Conservation (phyloP, 2,797 vertebrate genomes). For the Pseudotriccus pelzelni region DNA sequence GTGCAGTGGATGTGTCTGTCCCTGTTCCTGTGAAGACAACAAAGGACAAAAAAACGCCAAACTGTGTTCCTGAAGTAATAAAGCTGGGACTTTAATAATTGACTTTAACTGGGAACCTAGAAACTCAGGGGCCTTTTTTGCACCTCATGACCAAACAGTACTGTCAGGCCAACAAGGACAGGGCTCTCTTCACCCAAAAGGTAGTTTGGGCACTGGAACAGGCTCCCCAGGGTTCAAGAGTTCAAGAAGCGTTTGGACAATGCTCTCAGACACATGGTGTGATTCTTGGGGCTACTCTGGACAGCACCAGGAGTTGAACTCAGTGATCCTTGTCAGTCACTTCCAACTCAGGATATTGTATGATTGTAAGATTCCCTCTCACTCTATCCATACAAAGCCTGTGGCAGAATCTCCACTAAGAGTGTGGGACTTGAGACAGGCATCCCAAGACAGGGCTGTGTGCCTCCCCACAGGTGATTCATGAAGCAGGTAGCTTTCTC, state of each 20-base stretch:
- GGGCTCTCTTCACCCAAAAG: background rate
- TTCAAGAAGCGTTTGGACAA: background rate
- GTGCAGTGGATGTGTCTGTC: background rate
- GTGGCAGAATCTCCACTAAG: background rate
- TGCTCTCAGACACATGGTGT: background rate
- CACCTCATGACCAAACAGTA: background rate
- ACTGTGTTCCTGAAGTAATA: background rate
- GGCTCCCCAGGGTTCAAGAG: fast-evolving
- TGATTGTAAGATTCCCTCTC: background rate
- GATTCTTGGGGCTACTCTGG: background rate
- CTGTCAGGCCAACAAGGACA: background rate
- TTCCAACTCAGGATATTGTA: background rate
- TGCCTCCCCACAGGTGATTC: background rate
- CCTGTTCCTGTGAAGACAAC: constrained; percentile 18
- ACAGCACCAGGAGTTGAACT: background rate
- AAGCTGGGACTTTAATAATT: background rate
- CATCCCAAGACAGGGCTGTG: background rate
- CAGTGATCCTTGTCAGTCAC: background rate
- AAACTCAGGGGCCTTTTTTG: background rate
- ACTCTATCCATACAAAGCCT: background rate
- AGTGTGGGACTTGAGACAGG: background rate
- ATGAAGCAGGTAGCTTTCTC: background rate
- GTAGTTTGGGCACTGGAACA: background rate
- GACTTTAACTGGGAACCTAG: background rate
- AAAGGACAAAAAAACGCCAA: background rate